Conservation (phyloP, 2,797 vertebrate genomes). For the Buphagus erythrorhynchus region DNA sequence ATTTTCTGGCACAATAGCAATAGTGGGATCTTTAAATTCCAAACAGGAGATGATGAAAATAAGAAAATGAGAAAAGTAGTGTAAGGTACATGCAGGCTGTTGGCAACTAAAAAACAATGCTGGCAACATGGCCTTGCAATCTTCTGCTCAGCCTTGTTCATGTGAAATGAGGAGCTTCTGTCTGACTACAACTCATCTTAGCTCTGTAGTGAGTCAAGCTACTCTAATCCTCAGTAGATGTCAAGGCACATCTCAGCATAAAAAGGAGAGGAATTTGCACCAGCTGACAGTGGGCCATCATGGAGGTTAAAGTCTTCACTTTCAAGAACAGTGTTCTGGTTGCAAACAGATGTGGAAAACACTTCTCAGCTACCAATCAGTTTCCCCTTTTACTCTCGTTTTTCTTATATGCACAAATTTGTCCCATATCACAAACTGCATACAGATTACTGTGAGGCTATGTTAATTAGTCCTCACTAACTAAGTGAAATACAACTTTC, state of each 20-base stretch:
- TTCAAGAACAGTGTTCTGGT: background rate
- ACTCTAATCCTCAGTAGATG: background rate
- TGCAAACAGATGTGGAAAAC: background rate
- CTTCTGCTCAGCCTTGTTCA: background rate
- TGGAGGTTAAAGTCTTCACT: background rate
- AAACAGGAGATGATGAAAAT: background rate
- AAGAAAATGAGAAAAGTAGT: background rate
- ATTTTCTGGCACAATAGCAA: background rate
- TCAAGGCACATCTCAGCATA: background rate
- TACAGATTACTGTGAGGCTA: background rate
- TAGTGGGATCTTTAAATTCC: background rate
- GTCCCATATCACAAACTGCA: background rate
- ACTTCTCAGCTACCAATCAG: background rate
- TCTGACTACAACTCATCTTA: background rate
- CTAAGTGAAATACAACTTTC: background rate
- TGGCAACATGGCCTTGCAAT: background rate
- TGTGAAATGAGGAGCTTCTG: background rate
- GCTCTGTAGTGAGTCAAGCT: background rate
- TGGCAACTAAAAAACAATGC: fast-evolving
- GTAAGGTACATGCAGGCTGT: background rate
- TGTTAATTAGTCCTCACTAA: background rate
- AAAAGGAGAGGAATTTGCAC: background rate
- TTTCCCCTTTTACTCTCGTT: background rate
- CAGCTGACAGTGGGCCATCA: background rate
- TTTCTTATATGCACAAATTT: background rate